Percentiles rank a stretch among this genome's conserved stretches.
Conservation (phyloP, 2,888 invertebrate species). For the Melieria picta region DNA sequence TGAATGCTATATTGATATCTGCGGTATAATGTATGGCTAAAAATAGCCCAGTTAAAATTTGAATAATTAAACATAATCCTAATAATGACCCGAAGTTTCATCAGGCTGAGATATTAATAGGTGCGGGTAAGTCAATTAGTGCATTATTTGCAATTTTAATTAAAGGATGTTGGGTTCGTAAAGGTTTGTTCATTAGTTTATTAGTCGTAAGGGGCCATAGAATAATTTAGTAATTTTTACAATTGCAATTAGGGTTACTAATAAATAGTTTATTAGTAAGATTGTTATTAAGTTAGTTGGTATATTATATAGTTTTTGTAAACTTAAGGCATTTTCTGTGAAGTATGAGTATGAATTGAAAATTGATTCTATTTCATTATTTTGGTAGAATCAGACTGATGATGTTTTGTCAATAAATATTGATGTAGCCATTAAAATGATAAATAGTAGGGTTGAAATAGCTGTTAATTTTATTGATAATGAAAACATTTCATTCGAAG, state of each 20-base stretch:
- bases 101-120: background rate
- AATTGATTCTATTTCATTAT: constrained; percentile 61
- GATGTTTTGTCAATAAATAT: constrained; percentile 50
- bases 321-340: constrained; percentile 64
- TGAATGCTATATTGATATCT: constrained; percentile 73
- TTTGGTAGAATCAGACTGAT: constrained; percentile 62
- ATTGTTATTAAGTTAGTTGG: constrained; percentile 68
- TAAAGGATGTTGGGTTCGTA: background rate
- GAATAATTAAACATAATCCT: too few relatives aligned
- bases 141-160: constrained; percentile 4
- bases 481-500: constrained; percentile 72
- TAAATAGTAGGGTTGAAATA: constrained; percentile 48
- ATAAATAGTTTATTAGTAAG: constrained; percentile 71
- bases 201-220: background rate
- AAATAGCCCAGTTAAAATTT: constrained; percentile 61
- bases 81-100: too few relatives aligned
- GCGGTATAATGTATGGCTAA: constrained; percentile 76
- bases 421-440: constrained; percentile 42
- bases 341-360: constrained; percentile 52
- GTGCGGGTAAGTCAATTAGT: background rate
- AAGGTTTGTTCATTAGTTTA: constrained; percentile 1
- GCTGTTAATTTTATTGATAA: constrained; percentile 57
- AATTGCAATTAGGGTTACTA: constrained; percentile 70
- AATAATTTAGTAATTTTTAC: constrained; percentile 40
- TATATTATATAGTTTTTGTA: constrained; percentile 70